Base-by-base conservation (phyloP, 2,113 vertebrate genomes). In the Mus spicilegus region DNA sequence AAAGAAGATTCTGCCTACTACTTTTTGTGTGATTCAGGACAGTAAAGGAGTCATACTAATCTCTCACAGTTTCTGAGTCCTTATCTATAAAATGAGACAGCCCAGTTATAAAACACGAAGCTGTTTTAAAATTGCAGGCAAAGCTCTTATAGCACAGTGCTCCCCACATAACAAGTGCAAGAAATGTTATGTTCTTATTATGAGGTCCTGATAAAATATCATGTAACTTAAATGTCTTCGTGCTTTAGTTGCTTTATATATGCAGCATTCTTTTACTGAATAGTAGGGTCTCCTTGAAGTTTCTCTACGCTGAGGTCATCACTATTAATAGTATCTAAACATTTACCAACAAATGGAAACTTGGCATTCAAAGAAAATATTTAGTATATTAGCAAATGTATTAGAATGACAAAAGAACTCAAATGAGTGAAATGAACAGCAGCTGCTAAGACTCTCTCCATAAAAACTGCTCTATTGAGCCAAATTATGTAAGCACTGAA, bases 321-420 rank as follows among this genome's bases (percentile, higher is more conserved):
- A 84, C 17, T 89, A 90, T 87, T 69, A 89, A 78, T 80, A 85
- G 75, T 81, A 65, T 46, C 80, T 72, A 96, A 94, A 90, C 3
- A 88, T 92, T 96, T 90, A 51, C 26, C 26, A 94, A 22, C 67
- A 89, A 77, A 87, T 72, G 49, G 39, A 96, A 96, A 78, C 76
- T 67, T 70, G 46, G 12, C 30, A 61, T 87, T 92, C 24, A 81
- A 88, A 93, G 39, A 20, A 36, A 67, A 51, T 67, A 49, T n/a
- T 84, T 58, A 70, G 16, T 67, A 76, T 6, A 49, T 58, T 87
- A 56, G 80, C 75, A 80, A 70, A 46, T 82, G 28, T 76, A 36
- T 89, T 61, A 75, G 75, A 63, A 85, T 51, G 30, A 11, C 89
- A 17, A 84, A 51, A 69, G 77, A 87, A 36, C 51, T 77, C 33